Base-by-base conservation (phyloP, 2,797 vertebrate species). In the Dendrocincla tyrannina region DNA sequence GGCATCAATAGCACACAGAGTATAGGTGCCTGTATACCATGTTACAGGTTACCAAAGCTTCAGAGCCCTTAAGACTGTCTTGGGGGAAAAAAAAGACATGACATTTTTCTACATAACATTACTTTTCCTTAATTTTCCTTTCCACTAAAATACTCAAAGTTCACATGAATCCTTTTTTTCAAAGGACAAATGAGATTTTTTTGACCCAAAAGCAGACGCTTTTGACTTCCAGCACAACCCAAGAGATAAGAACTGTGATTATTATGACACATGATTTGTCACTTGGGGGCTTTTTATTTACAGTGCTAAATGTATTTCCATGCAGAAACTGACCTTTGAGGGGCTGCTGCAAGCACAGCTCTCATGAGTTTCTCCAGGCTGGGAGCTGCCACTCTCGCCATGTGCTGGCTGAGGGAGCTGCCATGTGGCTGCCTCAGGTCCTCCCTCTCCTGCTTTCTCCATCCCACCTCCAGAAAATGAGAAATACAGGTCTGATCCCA, bases 251-350 rank as follows among this genome's bases (percentile, higher is more conserved):
- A 92, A 60, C 58, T 55, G 13, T 93, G 89, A 77, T 92, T 82
- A 94, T 91, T 82, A 91, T 62, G 60, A 47, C 63, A 60, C 19
- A 15, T 83, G 86, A 79, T 91, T 73, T 89, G 60, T 92, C 64
- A 39, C 47, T 80, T 49, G 7, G 8, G 30, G 75, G 33, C 28
- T 91, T 58, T 81, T 89, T 83, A 35, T 85, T 79, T 75, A 20
- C 2, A 7, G 24, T 60, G 17, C 5, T 81, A 27, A 84, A 75
- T 42, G 11, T 25, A 27, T 77, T 53, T 84, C 52, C n/a, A 11
- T 70, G 44, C 23, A 60, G 32, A 82, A 89, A 55, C 9, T 50
- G 41, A 44, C 47, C 55, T 91, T 55, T 69, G 27, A 64, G 90
- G 24, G 74, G 27, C 49, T 89, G 52, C 72, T 89, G 37, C 17